Percentiles rank a stretch among this genome's conserved stretches.
Conservation (phyloP, 2,797 vertebrate genomes). For the Coregonus suidteri region DNA sequence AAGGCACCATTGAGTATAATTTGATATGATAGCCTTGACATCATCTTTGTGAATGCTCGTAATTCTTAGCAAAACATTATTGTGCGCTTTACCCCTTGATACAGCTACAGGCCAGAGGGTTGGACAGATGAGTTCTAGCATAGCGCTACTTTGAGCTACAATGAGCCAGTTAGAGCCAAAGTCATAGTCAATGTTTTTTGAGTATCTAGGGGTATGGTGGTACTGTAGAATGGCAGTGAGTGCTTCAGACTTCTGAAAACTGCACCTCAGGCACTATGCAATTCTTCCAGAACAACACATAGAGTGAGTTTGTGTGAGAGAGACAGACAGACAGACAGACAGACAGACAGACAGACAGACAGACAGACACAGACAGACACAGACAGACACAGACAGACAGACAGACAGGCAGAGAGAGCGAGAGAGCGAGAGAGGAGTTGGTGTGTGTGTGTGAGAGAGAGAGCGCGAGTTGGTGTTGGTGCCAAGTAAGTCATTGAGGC, state of each 20-base stretch:
- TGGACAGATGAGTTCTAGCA: not conserved
- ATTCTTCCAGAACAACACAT: constrained; percentile 34
- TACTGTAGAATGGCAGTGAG: constrained; percentile 14
- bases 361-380: not conserved
- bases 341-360: not conserved
- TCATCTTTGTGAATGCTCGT: not conserved
- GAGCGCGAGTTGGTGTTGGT: not conserved
- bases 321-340: not conserved
- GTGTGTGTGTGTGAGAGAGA: not conserved
- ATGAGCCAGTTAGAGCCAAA: not conserved
- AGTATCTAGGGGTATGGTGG: not conserved
- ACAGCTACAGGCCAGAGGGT: not conserved
- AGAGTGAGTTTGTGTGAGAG: constrained; percentile 13
- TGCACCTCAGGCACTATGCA: constrained; percentile 35
- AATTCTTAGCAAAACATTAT: not conserved
- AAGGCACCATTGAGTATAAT: not conserved
- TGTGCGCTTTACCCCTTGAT: not conserved
- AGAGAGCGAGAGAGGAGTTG: not conserved
- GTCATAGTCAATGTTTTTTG: not conserved
- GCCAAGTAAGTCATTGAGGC: constrained; percentile 53
- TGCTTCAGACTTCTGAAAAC: constrained; percentile 36
- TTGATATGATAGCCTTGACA: not conserved
- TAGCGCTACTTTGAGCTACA: not conserved
- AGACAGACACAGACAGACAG: not conserved
- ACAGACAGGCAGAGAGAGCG: not conserved